Evolutionary conservation across 2,888 invertebrate species (phyloP), one percentile per base, ranked within the genome.

Genomic region (Drosophila borborema): DNA sequence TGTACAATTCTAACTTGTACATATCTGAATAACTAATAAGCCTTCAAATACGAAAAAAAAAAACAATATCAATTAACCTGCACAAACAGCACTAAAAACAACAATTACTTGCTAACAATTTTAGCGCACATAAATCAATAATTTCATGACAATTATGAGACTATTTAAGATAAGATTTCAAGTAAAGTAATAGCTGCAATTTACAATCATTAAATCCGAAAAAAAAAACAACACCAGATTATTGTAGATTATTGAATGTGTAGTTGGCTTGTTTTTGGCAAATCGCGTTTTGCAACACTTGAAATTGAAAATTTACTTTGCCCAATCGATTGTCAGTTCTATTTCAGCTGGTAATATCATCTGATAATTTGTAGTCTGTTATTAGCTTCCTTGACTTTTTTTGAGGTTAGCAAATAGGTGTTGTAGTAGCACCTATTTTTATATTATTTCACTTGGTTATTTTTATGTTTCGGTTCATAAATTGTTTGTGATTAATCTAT

Each of bases 401-500:
- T 64, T 23, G 38, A 9, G 28, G 16, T 4, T 48, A 34, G 20
- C 31, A 55, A 46, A 38, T 34, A 34, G 43, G 34, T 45, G 20
- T 23, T 20, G 4, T 56, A 18, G 43, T 58, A 31, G 14, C 16
- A 59, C 48, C 65, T 83, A 69, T 72, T 73, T 73, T 66, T 70
- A 58, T 72, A 68, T 66, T 66, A 55, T 74, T 89, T 69, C 64
- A 67, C 28, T 63, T 74, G 68, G 62, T 71, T 82, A 72, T 78
- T 83, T 81, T 81, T 81, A 72, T 78, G 60, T 62, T 74, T 74
- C 61, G 67, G 76, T 77, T 77, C 85, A 85, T 85, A 89, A 89
- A 85, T 85, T 80, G 80, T 66, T 56, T 71, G 85, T 85, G 89
- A 85, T 85, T 85, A 85, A 89, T 85, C 87, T 89, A 75, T 89